These are phyloP conservation scores for Amphiprion ocellaris DNA, from an alignment of 2,113 vertebrate genomes.

Conservation along the genomic window DNA sequence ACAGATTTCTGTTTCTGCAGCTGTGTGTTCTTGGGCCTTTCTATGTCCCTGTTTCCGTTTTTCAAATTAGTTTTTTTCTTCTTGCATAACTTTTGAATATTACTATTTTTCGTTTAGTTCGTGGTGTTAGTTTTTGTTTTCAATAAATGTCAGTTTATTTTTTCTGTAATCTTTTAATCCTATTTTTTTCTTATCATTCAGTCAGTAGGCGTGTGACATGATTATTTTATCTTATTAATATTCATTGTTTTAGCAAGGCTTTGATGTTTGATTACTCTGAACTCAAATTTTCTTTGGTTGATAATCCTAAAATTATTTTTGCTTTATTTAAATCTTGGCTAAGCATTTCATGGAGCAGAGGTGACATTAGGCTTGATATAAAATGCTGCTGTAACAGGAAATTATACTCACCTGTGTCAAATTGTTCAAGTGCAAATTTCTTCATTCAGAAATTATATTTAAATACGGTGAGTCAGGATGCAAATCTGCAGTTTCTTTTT, in stretches of 20 bases:
- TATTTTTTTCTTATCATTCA: no score
- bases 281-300: slow-evolving; percentile 30
- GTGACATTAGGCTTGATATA: background rate
- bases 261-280: slow-evolving; percentile 62
- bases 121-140: slow-evolving; percentile 12
- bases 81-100: background rate
- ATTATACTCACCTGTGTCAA: no score
- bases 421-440: no score
- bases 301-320: slow-evolving; percentile 31
- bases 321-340: slow-evolving; percentile 27
- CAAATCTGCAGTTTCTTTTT: background rate
- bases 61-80: slow-evolving; percentile 3
- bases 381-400: background rate
- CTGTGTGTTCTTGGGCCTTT: background rate
- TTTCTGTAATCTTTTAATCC: slow-evolving; percentile 52
- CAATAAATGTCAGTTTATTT: slow-evolving; percentile 12
- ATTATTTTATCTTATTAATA: slow-evolving; percentile 58
- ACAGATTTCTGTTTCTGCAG: background rate
- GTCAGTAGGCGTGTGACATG: slow-evolving; percentile 21
- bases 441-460: no score
- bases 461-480: background rate
- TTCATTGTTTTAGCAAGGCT: slow-evolving; percentile 52
- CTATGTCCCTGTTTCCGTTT: background rate
- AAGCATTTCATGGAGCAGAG: slow-evolving; percentile 3
- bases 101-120: background rate